phyloP scores from a whole-genome alignment of 2,113 vertebrate species.

The Caranx ignobilis region DNA sequence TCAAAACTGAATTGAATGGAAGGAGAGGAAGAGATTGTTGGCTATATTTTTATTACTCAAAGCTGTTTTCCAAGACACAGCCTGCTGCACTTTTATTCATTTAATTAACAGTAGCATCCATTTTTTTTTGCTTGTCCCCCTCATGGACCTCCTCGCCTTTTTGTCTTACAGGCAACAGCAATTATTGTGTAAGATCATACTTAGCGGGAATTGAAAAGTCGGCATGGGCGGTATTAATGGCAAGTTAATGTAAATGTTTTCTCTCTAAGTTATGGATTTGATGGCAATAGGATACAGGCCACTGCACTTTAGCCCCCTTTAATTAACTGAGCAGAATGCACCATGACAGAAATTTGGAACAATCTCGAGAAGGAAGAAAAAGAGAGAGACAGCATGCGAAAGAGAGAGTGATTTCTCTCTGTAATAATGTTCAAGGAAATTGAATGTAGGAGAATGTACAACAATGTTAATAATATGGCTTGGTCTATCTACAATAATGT shows the following conservation, averaged over 20 bases:
- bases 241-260: conserved; percentile 83
- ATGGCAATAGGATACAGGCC: conserved; percentile 86
- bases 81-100: conserved; percentile 88
- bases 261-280: conserved; percentile 83
- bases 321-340: conserved; percentile 85
- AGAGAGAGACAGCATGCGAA: conserved; percentile 37
- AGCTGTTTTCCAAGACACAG: conserved; percentile 90
- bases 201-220: conserved; percentile 81
- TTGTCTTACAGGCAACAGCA: conserved; percentile 77
- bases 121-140: conserved; percentile 74
- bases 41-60: conserved; percentile 92
- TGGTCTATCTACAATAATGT: conserved; percentile 82
- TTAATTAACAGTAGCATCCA: conserved; percentile 92
- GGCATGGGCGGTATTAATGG: conserved; percentile 79
- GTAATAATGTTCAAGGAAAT: conserved; percentile 87
- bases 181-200: conserved; percentile 77
- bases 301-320: conserved; percentile 84
- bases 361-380: conserved; percentile 71
- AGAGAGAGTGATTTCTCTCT: conserved; percentile 76
- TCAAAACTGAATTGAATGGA: conserved; percentile 88
- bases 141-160: conserved; percentile 76
- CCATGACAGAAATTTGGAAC: conserved; percentile 81
- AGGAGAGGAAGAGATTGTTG: conserved; percentile 88
- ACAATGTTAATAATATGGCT: conserved; percentile 86
- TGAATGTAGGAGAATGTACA: conserved; percentile 88